Evolutionary conservation across 2,113 vertebrate genomes (phyloP).

Genomic region (Oryzias javanicus): DNA sequence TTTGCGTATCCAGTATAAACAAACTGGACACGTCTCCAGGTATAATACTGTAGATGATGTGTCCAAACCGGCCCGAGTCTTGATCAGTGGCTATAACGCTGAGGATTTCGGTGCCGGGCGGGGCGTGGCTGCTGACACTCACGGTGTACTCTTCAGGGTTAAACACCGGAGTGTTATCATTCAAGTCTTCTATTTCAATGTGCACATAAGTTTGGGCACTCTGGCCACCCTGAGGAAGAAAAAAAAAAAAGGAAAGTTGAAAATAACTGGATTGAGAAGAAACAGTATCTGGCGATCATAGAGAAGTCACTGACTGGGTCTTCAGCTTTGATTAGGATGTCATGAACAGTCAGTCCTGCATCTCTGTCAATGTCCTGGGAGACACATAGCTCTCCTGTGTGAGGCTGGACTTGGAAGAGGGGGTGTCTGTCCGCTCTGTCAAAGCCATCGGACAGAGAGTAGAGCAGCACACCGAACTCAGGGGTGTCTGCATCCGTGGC

Average conservation of each 20-base stretch:
- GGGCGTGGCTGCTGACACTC: slow-evolving; percentile 83
- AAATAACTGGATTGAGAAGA: not conserved
- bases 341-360: slow-evolving; percentile 75
- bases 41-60: slow-evolving; percentile 81
- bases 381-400: slow-evolving; percentile 83
- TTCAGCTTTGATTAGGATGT: slow-evolving; percentile 87
- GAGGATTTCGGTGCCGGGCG: slow-evolving; percentile 85
- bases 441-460: slow-evolving; percentile 84
- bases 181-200: slow-evolving; percentile 88
- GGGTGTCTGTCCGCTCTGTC: slow-evolving; percentile 78
- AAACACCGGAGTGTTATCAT: slow-evolving; percentile 89
- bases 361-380: slow-evolving; percentile 88
- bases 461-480: slow-evolving; percentile 81
- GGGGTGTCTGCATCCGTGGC: slow-evolving; percentile 85
- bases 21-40: slow-evolving; percentile 79
- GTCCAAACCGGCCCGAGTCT: slow-evolving; percentile 82
- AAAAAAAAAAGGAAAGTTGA: not conserved
- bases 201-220: slow-evolving; percentile 89
- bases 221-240: slow-evolving; percentile 82
- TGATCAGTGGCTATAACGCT: slow-evolving; percentile 84
- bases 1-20: slow-evolving; percentile 82
- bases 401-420: slow-evolving; percentile 80
- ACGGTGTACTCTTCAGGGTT: slow-evolving; percentile 79
- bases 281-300: not conserved
- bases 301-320: slow-evolving; percentile 83